Conservation (phyloP, 2,888 invertebrate species). For the Netelia virgata region DNA sequence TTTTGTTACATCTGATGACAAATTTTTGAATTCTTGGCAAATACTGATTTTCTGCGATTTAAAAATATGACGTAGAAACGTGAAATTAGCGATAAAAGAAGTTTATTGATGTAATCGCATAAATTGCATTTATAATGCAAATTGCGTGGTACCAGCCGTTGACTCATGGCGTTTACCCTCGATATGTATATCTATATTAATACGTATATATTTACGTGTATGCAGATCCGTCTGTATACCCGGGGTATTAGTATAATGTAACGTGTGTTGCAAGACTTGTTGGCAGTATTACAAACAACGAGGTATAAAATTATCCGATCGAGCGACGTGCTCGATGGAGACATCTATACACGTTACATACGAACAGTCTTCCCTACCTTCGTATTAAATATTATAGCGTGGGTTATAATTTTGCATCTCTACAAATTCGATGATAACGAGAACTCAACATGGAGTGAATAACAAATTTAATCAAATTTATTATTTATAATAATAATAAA, state of each 20-base stretch:
- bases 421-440: too few species aligned
- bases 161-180: slow-evolving; percentile 40
- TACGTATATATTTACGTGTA: not conserved
- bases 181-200: not conserved
- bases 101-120: slow-evolving; percentile 31
- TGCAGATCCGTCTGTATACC: not conserved
- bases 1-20: not conserved
- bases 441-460: too few species aligned
- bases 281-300: slow-evolving; percentile 63
- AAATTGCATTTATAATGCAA: slow-evolving; percentile 47
- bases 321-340: slow-evolving; percentile 28
- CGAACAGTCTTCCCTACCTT: not conserved
- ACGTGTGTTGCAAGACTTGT: slow-evolving; percentile 50
- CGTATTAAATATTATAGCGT: not conserved
- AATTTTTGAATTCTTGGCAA: slow-evolving; percentile 12
- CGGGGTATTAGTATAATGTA: slow-evolving; percentile 24
- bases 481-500: too few species aligned
- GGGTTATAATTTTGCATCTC: too few species aligned
- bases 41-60: not conserved
- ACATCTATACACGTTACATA: slow-evolving; percentile 6
- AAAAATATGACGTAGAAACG: not conserved
- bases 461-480: too few species aligned
- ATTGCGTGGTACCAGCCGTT: slow-evolving; percentile 38
- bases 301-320: slow-evolving; percentile 58
- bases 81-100: slow-evolving; percentile 33